Conservation (phyloP, 2,888 invertebrate species). For the Noctua janthina region DNA sequence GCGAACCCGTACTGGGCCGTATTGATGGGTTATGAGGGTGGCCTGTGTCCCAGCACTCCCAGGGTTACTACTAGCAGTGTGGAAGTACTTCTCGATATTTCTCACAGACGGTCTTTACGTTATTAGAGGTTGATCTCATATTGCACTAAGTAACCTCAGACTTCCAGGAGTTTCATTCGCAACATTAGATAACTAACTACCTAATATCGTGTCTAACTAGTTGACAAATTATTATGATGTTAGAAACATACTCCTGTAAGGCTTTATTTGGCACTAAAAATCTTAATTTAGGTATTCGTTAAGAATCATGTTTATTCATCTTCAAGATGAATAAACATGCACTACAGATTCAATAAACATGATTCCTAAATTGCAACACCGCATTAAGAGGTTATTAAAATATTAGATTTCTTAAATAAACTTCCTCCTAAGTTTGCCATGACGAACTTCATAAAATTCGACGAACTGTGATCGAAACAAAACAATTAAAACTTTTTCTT, state of each 20-base stretch:
- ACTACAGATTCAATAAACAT: too few relatives aligned
- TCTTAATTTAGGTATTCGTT: neutral
- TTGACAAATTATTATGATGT: neutral
- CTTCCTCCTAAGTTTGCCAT: slow-evolving; percentile 3
- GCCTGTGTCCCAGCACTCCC: neutral
- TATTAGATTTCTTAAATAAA: neutral
- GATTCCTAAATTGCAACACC: neutral
- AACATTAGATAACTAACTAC: neutral
- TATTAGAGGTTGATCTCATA: neutral
- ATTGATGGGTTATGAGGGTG: neutral
- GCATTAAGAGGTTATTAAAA: neutral
- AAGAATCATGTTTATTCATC: neutral
- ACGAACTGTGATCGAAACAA: neutral
- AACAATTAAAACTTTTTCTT: slow-evolving; percentile 1
- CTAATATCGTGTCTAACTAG: neutral
- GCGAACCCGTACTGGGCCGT: neutral
- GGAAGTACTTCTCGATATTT: neutral
- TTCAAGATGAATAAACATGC: neutral
- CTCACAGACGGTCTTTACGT: neutral
- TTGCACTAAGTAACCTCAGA: neutral
- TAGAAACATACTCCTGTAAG: neutral
- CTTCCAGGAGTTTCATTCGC: neutral
- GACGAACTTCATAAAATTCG: slow-evolving; percentile 3
- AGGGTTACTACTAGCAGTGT: neutral
- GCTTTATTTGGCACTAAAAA: neutral